A percentile compares a stretch with the other conserved stretches of the same genome.
phyloP scores from a whole-genome alignment of 2,888 invertebrate genomes.

The Beris morrisii region DNA sequence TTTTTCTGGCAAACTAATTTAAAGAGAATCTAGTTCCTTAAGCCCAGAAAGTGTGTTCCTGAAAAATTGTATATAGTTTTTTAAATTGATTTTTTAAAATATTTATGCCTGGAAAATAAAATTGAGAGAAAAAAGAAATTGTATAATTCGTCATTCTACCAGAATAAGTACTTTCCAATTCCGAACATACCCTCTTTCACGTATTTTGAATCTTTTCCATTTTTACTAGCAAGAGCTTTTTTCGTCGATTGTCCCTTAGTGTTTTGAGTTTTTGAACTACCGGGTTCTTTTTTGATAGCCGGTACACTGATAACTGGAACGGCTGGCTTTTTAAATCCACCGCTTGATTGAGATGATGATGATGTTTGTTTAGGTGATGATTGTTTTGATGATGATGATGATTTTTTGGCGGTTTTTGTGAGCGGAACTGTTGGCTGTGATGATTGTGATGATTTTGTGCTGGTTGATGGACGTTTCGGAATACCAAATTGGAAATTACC shows the following conservation, averaged over 20 bases:
- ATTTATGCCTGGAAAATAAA: constrained; percentile 55
- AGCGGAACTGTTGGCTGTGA: constrained; percentile 38
- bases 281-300: constrained; percentile 27
- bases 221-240: constrained; percentile 58
- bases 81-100: constrained; percentile 57
- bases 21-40: constrained; percentile 34
- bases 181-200: constrained; percentile 77
- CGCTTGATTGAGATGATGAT: constrained; percentile 39
- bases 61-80: constrained; percentile 57
- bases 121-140: constrained; percentile 44
- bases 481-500: constrained; percentile 44
- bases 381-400: constrained; percentile 37
- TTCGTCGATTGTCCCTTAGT: constrained; percentile 47
- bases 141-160: constrained; percentile 62
- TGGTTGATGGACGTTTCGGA: constrained; percentile 42
- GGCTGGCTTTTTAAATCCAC: constrained; percentile 42
- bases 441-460: constrained; percentile 40
- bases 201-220: constrained; percentile 52
- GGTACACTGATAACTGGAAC: constrained; percentile 27
- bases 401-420: constrained; percentile 39
- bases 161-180: constrained; percentile 81
- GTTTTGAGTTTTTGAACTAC: constrained; percentile 25
- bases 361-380: constrained; percentile 37
- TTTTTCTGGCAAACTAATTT: constrained; percentile 11
- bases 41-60: constrained; percentile 46